Base-by-base conservation (phyloP, 2,113 vertebrate species). In the Toxotes jaculatrix region DNA sequence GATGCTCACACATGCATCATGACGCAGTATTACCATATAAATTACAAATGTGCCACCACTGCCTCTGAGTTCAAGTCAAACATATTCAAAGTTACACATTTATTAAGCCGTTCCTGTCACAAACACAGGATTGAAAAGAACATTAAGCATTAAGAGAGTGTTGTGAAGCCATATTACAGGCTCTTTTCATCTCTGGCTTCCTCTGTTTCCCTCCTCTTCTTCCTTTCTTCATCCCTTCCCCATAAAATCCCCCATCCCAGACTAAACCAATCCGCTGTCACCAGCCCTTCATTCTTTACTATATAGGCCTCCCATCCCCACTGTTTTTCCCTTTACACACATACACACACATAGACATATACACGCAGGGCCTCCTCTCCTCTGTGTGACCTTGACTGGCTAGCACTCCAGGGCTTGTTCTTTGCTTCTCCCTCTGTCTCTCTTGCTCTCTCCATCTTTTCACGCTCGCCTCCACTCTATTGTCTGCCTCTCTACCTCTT, bases 361-460 rank as follows among this genome's bases (percentile, higher is more conserved):
- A 70, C 72, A 82, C 45, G n/a, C 87, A 74, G 73, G 88, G 87
- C 85, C 81, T 88, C 62, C 65, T 94, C 89, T 93, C 92, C 92
- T 94, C 90, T 93, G 87, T 34, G 64, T 91, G 93, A 94, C 93
- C 93, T 94, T 94, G 89, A 91, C 92, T 93, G 74, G 85, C 88
- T 90, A 93, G 89, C 91, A 89, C 89, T 93, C 90, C 81, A 51
- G 89, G 91, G 80, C 91, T 89, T 83, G 85, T 91, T 93, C 90
- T 90, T 80, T 85, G 80, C 88, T 74, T 90, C 71, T 85, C 64
- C 42, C 85, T 80, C 84, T 89, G 77, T 56, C 74, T 87, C 87
- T 83, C 81, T 31, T 67, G 59, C 88, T 74, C 83, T 69, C 79
- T 90, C 87, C 77, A 87, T 89, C 82, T 88, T 87, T 88, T 74